Evolutionary conservation across 2,888 invertebrate species (phyloP).

Genomic region (Callyntrura sp.): DNA sequence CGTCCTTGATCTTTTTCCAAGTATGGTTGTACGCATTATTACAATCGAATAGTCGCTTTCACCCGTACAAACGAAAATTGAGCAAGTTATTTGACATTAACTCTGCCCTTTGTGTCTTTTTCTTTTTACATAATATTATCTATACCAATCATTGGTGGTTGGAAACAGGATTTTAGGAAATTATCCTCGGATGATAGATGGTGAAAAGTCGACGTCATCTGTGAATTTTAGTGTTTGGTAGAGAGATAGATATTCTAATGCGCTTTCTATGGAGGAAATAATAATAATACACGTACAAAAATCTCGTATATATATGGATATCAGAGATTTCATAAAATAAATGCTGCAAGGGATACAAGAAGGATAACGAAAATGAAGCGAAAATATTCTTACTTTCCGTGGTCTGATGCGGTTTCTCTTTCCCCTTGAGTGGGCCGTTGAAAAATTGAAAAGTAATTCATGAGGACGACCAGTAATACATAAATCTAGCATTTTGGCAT

Average conservation of each 20-base stretch:
- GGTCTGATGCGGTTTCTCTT: constrained; percentile 23
- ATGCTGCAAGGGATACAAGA: no score
- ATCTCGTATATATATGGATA: no score
- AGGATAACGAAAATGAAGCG: neutral
- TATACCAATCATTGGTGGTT: neutral
- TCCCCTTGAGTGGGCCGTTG: constrained; percentile 46
- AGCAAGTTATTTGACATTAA: neutral
- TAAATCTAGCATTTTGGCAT: constrained; percentile 15
- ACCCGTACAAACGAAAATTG: neutral
- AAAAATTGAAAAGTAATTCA: constrained; percentile 72
- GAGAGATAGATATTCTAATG: no score
- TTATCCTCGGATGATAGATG: no score
- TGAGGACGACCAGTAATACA: constrained; percentile 54
- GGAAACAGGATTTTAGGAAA: neutral
- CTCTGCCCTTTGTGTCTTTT: neutral
- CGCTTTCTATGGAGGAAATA: no score
- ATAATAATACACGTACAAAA: no score
- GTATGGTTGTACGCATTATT: neutral
- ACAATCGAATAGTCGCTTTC: constrained; percentile 4
- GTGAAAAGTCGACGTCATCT: no score
- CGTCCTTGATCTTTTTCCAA: constrained; percentile 66
- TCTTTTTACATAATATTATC: neutral
- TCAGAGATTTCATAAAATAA: no score
- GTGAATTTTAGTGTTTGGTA: no score
- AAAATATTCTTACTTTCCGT: neutral